phyloP scores from a whole-genome alignment of 2,797 vertebrate species.

The Pelodytes ibericus region DNA sequence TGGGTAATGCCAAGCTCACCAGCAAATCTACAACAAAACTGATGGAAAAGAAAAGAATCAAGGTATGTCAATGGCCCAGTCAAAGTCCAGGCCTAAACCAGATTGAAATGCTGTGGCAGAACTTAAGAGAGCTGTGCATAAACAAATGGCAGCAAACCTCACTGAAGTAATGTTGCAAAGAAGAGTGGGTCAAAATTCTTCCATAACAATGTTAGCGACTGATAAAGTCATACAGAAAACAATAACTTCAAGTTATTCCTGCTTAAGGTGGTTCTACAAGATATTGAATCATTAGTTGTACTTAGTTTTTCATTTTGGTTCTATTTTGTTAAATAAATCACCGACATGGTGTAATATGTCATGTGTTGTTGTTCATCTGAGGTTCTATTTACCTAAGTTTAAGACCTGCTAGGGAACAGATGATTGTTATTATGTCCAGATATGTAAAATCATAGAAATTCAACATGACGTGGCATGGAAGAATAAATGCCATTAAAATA shows the following conservation, averaged over 20 bases:
- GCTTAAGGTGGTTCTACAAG: constrained; percentile 18
- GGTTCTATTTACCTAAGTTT: too few species aligned
- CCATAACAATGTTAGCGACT: background rate
- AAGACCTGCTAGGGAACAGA: too few species aligned
- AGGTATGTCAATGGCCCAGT: background rate
- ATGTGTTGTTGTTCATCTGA: too few species aligned
- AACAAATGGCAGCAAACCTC: background rate
- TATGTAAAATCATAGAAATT: too few species aligned
- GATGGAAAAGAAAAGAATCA: background rate
- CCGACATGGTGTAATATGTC: too few species aligned
- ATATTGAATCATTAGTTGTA: background rate
- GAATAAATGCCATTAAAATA: too few species aligned
- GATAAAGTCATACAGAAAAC: background rate
- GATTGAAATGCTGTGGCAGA: background rate
- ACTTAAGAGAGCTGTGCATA: background rate
- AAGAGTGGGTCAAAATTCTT: background rate
- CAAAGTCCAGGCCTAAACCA: constrained; percentile 4
- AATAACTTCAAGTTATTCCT: background rate
- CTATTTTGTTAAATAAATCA: too few species aligned
- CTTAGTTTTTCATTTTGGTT: too few species aligned
- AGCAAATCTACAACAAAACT: background rate
- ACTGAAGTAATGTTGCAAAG: background rate
- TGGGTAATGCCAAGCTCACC: background rate
- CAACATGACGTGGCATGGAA: too few species aligned
- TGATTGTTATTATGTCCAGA: too few species aligned